These are phyloP conservation scores for Listrodromus nycthemerus DNA, from an alignment of 2,888 invertebrate genomes.

Conservation along the genomic window DNA sequence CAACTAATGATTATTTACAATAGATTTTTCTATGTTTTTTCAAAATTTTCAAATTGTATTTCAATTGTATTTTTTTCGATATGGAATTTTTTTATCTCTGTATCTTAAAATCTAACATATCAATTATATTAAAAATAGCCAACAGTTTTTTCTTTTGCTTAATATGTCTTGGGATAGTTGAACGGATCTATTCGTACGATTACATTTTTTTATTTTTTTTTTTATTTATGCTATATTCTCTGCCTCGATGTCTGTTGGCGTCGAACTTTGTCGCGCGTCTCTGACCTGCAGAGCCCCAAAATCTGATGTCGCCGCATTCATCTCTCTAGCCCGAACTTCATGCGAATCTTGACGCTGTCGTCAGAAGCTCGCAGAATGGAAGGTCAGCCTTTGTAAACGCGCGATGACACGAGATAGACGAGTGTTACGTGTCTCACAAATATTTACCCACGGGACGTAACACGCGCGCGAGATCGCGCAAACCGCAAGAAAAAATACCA, in stretches of 20 bases:
- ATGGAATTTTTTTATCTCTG: no score
- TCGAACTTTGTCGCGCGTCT: background rate
- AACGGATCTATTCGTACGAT: background rate
- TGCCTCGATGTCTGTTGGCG: background rate
- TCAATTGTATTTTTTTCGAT: no score
- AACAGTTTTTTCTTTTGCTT: background rate
- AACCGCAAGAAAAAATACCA: background rate
- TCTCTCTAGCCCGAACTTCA: constrained; percentile 1
- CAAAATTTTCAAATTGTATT: no score
- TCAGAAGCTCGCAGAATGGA: constrained; percentile 11
- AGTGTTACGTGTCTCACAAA: background rate
- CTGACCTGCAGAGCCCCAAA: background rate
- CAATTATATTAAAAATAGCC: background rate
- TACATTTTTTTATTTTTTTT: background rate
- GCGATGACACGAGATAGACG: constrained; percentile 31
- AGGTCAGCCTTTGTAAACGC: constrained; percentile 16
- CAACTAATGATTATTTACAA: no score
- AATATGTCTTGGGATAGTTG: background rate
- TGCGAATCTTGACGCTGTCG: constrained; percentile 16
- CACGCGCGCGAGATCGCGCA: constrained; percentile 1
- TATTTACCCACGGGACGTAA: background rate
- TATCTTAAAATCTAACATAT: no score
- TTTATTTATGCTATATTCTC: background rate
- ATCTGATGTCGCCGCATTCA: constrained; percentile 7
- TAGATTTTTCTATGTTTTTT: no score